Evolutionary conservation across 2,888 invertebrate genomes (phyloP).

Genomic region (Tetramorium bicarinatum): DNA sequence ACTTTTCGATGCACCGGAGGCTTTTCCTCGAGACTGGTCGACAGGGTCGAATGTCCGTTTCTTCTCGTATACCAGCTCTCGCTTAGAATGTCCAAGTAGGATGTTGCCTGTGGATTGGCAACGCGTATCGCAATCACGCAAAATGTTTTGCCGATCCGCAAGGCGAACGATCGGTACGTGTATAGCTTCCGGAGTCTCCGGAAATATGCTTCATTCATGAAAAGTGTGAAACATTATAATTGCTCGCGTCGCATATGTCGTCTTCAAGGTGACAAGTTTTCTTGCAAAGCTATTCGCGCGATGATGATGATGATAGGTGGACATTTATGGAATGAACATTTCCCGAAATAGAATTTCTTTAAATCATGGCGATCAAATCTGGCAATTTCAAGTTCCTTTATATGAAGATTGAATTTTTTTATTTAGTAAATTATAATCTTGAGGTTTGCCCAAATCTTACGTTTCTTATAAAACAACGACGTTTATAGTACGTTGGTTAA

Average conservation of each 20-base stretch:
- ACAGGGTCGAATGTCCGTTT: not conserved
- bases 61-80: not conserved
- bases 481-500: too few relatives aligned
- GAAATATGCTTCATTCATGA: not conserved
- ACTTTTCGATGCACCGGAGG: not conserved
- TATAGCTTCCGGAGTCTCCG: not conserved
- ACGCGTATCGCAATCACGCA: not conserved
- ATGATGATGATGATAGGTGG: not conserved
- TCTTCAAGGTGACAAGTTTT: not conserved
- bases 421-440: too few relatives aligned
- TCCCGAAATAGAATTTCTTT: not conserved
- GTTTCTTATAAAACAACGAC: too few relatives aligned
- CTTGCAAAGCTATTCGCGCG: not conserved
- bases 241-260: not conserved
- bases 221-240: not conserved
- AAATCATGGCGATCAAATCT: too few relatives aligned
- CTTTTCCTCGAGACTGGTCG: not conserved
- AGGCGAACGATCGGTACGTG: not conserved
- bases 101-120: not conserved
- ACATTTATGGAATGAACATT: not conserved
- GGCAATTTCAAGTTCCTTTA: too few relatives aligned
- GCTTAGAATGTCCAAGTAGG: not conserved
- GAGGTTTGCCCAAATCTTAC: too few relatives aligned
- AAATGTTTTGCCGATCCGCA: not conserved
- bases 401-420: too few relatives aligned